Conservation (phyloP, 1,140 invertebrate species). For the Gonatopus flavifemur region DNA sequence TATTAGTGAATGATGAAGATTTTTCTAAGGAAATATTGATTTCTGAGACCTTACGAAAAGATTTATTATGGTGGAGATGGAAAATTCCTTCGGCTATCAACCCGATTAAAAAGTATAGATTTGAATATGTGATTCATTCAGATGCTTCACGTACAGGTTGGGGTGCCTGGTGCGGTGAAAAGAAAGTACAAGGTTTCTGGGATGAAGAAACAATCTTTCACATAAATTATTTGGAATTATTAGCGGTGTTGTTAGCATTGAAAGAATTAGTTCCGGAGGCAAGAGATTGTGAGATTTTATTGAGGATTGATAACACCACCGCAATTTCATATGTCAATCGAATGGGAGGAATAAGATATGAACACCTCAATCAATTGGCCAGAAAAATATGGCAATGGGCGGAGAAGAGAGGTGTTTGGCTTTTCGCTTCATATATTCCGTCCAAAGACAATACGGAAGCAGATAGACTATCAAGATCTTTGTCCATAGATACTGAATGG, state of each 20-base stretch:
- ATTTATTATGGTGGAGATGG: slow-evolving; percentile 1
- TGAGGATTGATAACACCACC: no score
- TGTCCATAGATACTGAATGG: neutral
- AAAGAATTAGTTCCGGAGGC: neutral
- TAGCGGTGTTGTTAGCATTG: no score
- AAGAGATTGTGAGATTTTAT: neutral
- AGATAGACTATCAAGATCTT: neutral
- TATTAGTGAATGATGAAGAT: neutral
- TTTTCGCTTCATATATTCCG: no score
- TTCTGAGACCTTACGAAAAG: neutral
- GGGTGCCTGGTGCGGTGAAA: neutral
- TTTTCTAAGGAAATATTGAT: no score
- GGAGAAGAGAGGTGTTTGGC: no score
- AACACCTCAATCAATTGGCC: no score
- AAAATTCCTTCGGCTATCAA: neutral
- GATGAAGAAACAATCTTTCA: neutral
- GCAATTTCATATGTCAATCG: no score
- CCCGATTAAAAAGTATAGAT: neutral
- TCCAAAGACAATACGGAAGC: no score
- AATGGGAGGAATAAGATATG: no score
- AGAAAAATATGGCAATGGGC: no score
- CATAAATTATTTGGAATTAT: no score
- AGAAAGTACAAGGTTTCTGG: neutral
- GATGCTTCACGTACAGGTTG: neutral
- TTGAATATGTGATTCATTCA: neutral